Evolutionary conservation across 2,888 invertebrate genomes (phyloP).

Genomic region (Xylota sylvarum): DNA sequence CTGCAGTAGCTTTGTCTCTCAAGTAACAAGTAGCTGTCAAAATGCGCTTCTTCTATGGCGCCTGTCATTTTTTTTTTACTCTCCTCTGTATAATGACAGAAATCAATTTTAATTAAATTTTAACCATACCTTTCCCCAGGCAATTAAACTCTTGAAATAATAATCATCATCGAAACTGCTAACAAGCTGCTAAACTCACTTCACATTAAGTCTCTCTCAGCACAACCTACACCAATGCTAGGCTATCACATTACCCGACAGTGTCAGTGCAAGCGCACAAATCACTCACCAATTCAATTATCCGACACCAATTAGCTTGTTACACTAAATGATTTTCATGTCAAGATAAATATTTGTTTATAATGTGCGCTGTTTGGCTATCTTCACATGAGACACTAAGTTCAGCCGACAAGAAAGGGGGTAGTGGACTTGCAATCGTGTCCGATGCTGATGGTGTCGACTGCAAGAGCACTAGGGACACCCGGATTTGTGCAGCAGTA

Average conservation of each 20-base stretch:
- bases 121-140: not conserved
- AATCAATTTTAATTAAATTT: conserved; percentile 22
- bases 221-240: conserved; percentile 14
- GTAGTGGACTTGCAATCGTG: not conserved
- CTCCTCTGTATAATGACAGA: not conserved
- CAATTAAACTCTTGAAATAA: conserved; percentile 8
- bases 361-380: conserved; percentile 20
- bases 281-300: conserved; percentile 69
- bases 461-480: conserved; percentile 25
- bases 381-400: conserved; percentile 47
- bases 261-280: conserved; percentile 45
- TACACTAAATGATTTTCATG: conserved; percentile 67
- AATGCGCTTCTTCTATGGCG: too few relatives aligned
- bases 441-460: not conserved
- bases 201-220: not conserved
- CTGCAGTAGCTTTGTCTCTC: too few relatives aligned
- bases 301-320: conserved; percentile 66
- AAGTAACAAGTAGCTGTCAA: too few relatives aligned
- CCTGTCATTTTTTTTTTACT: not conserved
- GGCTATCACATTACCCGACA: conserved; percentile 33
- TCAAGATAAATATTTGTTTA: conserved; percentile 71
- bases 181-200: conserved; percentile 22
- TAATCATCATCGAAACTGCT: conserved; percentile 22
- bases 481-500: conserved; percentile 56
- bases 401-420: conserved; percentile 27